Evolutionary conservation across 2,888 invertebrate species (phyloP).

Genomic region (Conus canariensis): DNA sequence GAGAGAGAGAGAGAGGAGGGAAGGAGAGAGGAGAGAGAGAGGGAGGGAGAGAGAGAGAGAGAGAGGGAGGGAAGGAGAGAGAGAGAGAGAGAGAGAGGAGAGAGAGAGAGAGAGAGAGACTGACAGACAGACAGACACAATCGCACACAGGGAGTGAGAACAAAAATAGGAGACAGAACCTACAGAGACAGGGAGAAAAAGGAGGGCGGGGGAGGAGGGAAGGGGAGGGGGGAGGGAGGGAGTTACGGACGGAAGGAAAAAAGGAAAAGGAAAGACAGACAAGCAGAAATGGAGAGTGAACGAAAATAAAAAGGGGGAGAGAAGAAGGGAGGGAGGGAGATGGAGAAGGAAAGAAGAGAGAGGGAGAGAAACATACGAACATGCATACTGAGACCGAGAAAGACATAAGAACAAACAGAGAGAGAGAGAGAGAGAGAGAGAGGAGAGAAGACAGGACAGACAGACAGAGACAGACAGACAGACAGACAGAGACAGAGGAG

Average conservation of each 20-base stretch:
- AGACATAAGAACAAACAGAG: not conserved
- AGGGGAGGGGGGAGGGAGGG: not conserved
- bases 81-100: too few relatives aligned
- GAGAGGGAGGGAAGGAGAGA: not conserved
- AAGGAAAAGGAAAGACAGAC: not conserved
- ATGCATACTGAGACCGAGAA: not conserved
- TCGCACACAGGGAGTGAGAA: too few relatives aligned
- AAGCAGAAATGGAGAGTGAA: not conserved
- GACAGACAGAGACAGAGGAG: not conserved
- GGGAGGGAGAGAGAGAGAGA: constrained; percentile 34
- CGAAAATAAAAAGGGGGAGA: not conserved
- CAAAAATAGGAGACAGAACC: too few relatives aligned
- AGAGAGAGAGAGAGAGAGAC: constrained; percentile 5
- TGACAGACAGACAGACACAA: too few relatives aligned
- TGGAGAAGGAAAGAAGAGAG: not conserved
- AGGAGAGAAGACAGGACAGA: not conserved
- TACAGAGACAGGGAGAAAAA: not conserved
- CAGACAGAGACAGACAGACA: not conserved
- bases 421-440: constrained; percentile 38
- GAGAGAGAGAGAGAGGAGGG: not conserved
- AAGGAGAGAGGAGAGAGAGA: not conserved
- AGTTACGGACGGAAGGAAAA: not conserved
- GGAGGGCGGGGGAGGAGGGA: not conserved
- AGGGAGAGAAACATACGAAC: not conserved
- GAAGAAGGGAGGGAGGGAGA: not conserved